These are phyloP conservation scores for Liparis tanakae DNA, from an alignment of 2,797 vertebrate genomes.

Conservation along the genomic window DNA sequence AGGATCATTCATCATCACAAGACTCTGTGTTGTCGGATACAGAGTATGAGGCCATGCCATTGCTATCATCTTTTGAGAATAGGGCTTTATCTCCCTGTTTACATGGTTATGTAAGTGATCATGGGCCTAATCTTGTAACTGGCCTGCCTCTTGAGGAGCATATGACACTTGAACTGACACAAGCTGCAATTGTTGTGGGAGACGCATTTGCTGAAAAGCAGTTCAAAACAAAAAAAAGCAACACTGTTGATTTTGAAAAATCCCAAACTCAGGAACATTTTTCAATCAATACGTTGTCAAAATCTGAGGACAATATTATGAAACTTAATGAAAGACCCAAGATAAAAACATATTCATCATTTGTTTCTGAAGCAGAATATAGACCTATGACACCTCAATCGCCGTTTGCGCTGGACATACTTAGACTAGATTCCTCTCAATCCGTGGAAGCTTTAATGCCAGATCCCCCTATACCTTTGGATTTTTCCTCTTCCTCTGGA, in stretches of 20 bases:
- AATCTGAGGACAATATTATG: background rate
- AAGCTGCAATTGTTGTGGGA: background rate
- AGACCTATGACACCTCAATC: conserved; percentile 44
- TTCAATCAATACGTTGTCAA: background rate
- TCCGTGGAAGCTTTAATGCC: conserved; percentile 50
- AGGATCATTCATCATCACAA: conserved; percentile 48
- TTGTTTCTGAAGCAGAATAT: conserved; percentile 56
- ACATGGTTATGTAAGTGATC: conserved; percentile 12
- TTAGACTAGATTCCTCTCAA: conserved; percentile 50
- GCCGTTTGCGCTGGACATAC: background rate
- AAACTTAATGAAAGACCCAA: background rate
- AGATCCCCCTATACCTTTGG: conserved; percentile 66
- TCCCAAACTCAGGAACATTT: background rate
- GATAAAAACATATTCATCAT: conserved; percentile 31
- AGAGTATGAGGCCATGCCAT: conserved; percentile 25
- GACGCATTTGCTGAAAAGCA: conserved; percentile 1
- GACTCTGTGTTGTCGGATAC: conserved; percentile 58
- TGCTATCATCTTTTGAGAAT: conserved; percentile 35
- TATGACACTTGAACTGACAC: background rate
- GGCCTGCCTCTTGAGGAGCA: background rate
- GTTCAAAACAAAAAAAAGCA: conserved; percentile 9
- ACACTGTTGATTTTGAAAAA: background rate
- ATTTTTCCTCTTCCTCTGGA: conserved; percentile 6
- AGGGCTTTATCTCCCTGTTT: conserved; percentile 43
- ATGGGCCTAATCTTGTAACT: conserved; percentile 15